phyloP scores from a whole-genome alignment of 2,888 invertebrate species.

The Creontiades dilutus region DNA sequence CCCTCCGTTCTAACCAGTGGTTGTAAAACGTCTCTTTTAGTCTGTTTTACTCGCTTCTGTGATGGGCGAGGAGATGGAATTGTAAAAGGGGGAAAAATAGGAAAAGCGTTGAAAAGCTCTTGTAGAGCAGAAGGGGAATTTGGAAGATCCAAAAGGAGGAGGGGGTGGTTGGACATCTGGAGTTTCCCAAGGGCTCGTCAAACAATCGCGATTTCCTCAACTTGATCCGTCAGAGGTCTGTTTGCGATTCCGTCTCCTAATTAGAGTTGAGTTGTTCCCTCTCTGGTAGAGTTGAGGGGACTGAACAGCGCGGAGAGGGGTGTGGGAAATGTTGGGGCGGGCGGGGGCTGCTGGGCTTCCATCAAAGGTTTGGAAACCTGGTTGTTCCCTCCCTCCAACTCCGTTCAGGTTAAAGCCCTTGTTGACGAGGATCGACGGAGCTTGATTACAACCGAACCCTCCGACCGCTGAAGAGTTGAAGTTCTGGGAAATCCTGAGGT shows the following conservation, averaged over 20 bases:
- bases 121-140: neutral
- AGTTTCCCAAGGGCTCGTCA: constrained; percentile 22
- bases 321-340: neutral
- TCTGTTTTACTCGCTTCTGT: neutral
- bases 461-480: neutral
- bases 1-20: neutral
- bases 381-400: neutral
- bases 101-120: constrained; percentile 32
- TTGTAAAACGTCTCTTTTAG: constrained; percentile 1
- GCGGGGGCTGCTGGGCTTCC: neutral
- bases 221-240: constrained; percentile 32
- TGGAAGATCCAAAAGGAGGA: constrained; percentile 12
- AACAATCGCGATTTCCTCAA: constrained; percentile 32
- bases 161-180: neutral
- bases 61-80: neutral
- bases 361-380: constrained; percentile 24
- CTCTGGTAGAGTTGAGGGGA: constrained; percentile 2
- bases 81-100: neutral
- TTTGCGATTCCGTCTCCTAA: constrained; percentile 32
- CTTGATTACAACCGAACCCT: neutral
- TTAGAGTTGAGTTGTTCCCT: constrained; percentile 36
- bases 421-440: neutral
- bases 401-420: constrained; percentile 1
- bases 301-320: neutral
- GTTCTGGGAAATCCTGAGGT: neutral